Percentiles rank a stretch among this genome's conserved stretches.
phyloP scores from a whole-genome alignment of 2,888 invertebrate species.

The Mesorhabditis belari region DNA sequence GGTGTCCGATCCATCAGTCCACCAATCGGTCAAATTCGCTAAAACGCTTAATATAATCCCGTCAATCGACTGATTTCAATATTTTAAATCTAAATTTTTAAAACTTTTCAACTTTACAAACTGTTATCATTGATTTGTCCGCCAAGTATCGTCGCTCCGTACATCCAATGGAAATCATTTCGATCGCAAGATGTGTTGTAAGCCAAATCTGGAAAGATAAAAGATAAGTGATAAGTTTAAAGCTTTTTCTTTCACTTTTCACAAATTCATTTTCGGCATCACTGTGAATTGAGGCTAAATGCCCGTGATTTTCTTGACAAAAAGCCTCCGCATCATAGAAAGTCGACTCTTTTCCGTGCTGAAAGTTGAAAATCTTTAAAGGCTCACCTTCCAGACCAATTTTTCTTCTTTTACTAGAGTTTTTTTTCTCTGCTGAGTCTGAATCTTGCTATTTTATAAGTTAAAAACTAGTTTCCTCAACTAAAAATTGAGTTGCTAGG shows the following conservation, averaged over 20 bases:
- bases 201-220: neutral
- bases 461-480: too few species aligned
- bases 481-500: too few species aligned
- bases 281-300: constrained; percentile 2
- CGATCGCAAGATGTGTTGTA: neutral
- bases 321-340: neutral
- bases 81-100: too few species aligned
- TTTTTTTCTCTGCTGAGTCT: too few species aligned
- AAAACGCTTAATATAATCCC: too few species aligned
- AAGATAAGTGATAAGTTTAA: neutral
- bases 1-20: neutral
- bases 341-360: neutral
- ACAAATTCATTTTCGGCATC: neutral
- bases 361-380: neutral
- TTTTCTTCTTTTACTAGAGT: too few species aligned
- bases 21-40: neutral
- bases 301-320: neutral
- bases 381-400: too few species aligned
- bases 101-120: neutral
- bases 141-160: neutral
- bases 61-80: too few species aligned
- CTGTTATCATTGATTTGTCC: neutral
- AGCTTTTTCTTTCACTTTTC: neutral
- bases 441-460: too few species aligned
- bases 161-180: neutral